A percentile compares a stretch with the other conserved stretches of the same genome.
phyloP scores from a whole-genome alignment of 2,797 vertebrate species.

The Champsocephalus gunnari region DNA sequence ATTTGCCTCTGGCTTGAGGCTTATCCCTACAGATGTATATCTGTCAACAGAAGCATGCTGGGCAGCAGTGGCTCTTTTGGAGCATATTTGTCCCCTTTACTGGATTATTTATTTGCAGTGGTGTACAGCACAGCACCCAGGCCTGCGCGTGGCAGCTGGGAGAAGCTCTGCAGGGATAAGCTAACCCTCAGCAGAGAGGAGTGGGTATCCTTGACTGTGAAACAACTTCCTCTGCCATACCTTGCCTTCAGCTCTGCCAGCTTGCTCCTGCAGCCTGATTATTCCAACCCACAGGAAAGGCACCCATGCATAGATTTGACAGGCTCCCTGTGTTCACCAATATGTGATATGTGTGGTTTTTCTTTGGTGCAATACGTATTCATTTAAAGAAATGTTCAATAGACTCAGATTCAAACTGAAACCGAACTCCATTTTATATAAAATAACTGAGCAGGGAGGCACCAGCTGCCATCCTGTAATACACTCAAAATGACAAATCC shows the following conservation, averaged over 20 bases:
- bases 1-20: constrained; percentile 75
- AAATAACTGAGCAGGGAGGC: constrained; percentile 23
- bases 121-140: constrained; percentile 57
- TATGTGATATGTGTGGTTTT: constrained; percentile 64
- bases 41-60: constrained; percentile 74
- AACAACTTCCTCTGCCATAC: constrained; percentile 70
- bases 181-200: constrained; percentile 71
- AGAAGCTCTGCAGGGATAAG: constrained; percentile 80
- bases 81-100: constrained; percentile 78
- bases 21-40: constrained; percentile 79
- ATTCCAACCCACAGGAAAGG: constrained; percentile 75
- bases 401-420: constrained; percentile 30
- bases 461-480: constrained; percentile 20
- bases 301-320: constrained; percentile 67
- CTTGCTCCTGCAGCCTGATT: constrained; percentile 73
- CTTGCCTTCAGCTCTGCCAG: constrained; percentile 65
- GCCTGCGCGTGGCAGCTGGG: constrained; percentile 77
- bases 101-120: constrained; percentile 82
- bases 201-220: constrained; percentile 75
- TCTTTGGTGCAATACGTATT: constrained; percentile 67
- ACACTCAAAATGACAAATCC: constrained; percentile 39
- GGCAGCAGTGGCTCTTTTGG: constrained; percentile 66
- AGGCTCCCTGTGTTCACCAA: constrained; percentile 55
- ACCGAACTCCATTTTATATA: constrained; percentile 45
- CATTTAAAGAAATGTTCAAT: constrained; percentile 55